A percentile compares a stretch with the other conserved stretches of the same genome.
Evolutionary conservation across 2,797 vertebrate genomes (phyloP).

Genomic region (Argentina silus): DNA sequence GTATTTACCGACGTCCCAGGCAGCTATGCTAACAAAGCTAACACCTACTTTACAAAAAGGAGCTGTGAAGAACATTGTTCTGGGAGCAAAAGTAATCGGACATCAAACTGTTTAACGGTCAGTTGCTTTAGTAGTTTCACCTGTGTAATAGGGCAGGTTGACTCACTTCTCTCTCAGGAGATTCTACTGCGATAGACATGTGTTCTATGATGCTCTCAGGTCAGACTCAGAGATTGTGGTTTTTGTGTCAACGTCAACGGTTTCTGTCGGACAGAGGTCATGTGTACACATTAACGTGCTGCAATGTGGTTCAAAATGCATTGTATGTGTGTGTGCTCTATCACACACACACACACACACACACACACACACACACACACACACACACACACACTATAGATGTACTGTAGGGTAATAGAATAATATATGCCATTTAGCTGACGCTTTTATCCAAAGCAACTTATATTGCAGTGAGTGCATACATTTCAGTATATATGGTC

Average conservation of each 20-base stretch:
- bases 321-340: slow-evolving; percentile 8
- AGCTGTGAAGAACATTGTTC: neutral
- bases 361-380: slow-evolving; percentile 15
- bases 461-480: too few relatives aligned
- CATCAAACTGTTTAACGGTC: neutral
- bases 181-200: slow-evolving; percentile 25
- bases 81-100: neutral
- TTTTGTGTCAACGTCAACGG: slow-evolving; percentile 51
- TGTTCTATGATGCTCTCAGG: slow-evolving; percentile 15
- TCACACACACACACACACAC: neutral
- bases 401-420: too few relatives aligned
- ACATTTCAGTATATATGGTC: too few relatives aligned
- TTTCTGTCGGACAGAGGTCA: slow-evolving; percentile 51
- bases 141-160: neutral
- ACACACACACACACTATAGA: slow-evolving; percentile 3
- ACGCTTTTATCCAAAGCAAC: neutral
- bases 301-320: slow-evolving; percentile 15
- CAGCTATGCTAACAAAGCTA: neutral
- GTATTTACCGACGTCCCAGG: slow-evolving; percentile 8
- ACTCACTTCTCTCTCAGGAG: neutral
- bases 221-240: slow-evolving; percentile 41
- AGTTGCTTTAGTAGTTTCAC: neutral
- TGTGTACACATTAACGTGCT: slow-evolving; percentile 23
- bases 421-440: too few relatives aligned
- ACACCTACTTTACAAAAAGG: neutral